Evolutionary conservation across 1,140 invertebrate species (phyloP).

Genomic region (Whitmania pigra): DNA sequence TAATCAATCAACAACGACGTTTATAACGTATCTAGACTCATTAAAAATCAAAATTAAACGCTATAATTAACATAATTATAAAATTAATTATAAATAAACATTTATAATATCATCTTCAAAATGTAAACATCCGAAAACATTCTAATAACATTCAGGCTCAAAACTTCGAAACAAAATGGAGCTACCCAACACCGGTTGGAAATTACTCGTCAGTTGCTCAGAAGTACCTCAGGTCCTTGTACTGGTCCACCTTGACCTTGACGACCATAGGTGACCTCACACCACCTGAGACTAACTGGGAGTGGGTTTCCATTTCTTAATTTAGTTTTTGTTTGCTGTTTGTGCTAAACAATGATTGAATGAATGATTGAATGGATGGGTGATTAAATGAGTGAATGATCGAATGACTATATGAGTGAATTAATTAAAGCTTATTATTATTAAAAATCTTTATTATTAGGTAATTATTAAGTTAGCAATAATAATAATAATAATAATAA

Average conservation of each 20-base stretch:
- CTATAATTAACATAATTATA: too few relatives aligned
- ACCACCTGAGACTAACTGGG: constrained; percentile 81
- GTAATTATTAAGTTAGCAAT: not conserved
- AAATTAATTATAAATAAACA: too few relatives aligned
- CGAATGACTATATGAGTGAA: too few relatives aligned
- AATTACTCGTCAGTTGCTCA: constrained; percentile 71
- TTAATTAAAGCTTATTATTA: not conserved
- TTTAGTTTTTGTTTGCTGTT: not conserved
- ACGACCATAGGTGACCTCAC: constrained; percentile 84
- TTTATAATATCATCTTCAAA: too few relatives aligned
- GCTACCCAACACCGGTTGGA: constrained; percentile 57
- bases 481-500: constrained; percentile 11
- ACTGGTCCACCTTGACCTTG: constrained; percentile 90
- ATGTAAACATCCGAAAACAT: too few relatives aligned
- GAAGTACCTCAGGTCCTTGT: constrained; percentile 83
- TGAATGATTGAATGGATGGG: too few relatives aligned
- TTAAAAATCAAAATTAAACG: too few relatives aligned
- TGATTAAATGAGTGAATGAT: too few relatives aligned
- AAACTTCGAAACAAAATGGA: constrained; percentile 77
- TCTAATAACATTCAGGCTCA: constrained; percentile 52
- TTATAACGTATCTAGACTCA: too few relatives aligned
- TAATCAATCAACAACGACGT: too few relatives aligned
- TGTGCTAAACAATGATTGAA: too few relatives aligned
- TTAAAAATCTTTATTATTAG: not conserved
- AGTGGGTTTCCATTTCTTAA: constrained; percentile 58